phyloP scores from a whole-genome alignment of 2,113 vertebrate genomes.

The Ptilorrhoa leucosticta region DNA sequence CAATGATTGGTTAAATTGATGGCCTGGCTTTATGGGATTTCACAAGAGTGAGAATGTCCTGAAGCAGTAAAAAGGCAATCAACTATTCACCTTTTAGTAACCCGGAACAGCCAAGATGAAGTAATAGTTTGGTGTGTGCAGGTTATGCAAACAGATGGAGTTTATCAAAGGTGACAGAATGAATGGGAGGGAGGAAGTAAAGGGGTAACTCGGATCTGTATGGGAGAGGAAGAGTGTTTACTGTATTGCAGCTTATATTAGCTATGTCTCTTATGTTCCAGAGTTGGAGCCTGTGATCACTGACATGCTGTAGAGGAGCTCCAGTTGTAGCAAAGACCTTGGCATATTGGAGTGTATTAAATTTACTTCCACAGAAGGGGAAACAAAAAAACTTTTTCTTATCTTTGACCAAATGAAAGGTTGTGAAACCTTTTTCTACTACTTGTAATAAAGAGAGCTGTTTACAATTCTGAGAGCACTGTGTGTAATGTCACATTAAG shows the following conservation, averaged over 20 bases:
- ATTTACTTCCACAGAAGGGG: background rate
- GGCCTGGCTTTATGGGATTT: background rate
- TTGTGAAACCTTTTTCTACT: background rate
- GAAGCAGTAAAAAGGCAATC: background rate
- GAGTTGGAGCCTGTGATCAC: background rate
- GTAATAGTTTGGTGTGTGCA: background rate
- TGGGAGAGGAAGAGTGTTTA: background rate
- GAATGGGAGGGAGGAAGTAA: background rate
- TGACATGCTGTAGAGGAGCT: background rate
- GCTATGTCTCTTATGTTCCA: background rate
- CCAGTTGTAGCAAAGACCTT: background rate
- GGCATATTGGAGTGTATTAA: background rate
- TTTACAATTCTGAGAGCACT: background rate
- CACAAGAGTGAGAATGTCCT: background rate
- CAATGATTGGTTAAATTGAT: background rate
- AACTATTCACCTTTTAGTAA: background rate
- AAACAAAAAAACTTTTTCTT: background rate
- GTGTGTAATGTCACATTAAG: background rate
- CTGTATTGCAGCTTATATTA: background rate
- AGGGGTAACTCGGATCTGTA: accelerated
- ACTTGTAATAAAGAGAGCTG: background rate
- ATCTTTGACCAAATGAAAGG: background rate
- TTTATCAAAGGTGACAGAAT: background rate
- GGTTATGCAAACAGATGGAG: background rate
- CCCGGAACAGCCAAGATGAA: background rate